Percentiles rank a stretch among this genome's conserved stretches.
phyloP scores from a whole-genome alignment of 2,113 vertebrate genomes.

The Taxidea taxus region DNA sequence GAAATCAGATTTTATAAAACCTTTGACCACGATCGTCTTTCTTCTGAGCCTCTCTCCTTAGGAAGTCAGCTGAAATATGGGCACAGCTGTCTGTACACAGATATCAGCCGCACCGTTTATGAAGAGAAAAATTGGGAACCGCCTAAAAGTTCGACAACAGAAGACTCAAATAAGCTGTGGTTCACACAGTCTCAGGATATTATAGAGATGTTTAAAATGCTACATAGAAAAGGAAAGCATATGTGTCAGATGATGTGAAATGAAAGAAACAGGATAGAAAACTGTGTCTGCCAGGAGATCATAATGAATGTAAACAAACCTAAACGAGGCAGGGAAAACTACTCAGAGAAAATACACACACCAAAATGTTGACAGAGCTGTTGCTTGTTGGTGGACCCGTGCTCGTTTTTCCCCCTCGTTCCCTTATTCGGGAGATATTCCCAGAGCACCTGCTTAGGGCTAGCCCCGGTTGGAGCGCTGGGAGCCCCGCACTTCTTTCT shows the following conservation, averaged over 20 bases:
- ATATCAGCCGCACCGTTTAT: not conserved
- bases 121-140: not conserved
- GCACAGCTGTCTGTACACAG: not conserved
- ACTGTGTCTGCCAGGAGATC: not conserved
- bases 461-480: not conserved
- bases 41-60: conserved; percentile 31
- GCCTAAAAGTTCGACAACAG: not conserved
- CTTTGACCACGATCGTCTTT: conserved; percentile 50
- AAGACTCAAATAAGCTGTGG: not conserved
- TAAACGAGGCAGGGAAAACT: fast-evolving
- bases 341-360: not conserved
- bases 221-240: not conserved
- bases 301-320: not conserved
- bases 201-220: not conserved
- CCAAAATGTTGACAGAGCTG: not conserved
- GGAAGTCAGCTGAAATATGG: not conserved
- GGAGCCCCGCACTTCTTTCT: not conserved
- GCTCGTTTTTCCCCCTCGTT: not conserved
- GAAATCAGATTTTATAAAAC: conserved; percentile 48
- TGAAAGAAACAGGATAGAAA: not conserved
- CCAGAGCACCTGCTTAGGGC: not conserved
- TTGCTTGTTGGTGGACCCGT: fast-evolving
- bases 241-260: not conserved
- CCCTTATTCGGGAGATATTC: not conserved
- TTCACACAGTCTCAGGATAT: not conserved